Percentiles rank a stretch among this genome's conserved stretches.
These are phyloP conservation scores for Drosophila longiperda DNA, from an alignment of 2,888 invertebrate species.

Conservation along the genomic window DNA sequence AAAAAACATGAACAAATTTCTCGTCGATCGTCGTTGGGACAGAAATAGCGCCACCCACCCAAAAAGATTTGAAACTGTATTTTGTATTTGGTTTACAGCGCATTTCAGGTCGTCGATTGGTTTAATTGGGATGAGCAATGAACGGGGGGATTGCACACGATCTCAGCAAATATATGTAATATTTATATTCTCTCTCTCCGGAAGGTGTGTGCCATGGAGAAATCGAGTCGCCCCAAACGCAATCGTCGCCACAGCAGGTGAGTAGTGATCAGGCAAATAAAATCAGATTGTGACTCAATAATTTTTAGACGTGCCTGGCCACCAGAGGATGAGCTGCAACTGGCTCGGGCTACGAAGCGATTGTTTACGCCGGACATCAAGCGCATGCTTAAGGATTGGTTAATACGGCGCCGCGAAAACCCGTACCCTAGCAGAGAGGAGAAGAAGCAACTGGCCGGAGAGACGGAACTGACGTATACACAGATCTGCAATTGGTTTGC, in stretches of 20 bases:
- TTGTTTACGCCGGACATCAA: slow-evolving; percentile 93
- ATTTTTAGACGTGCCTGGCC: slow-evolving; percentile 83
- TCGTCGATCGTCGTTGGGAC: slow-evolving; percentile 53
- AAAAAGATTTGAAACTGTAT: slow-evolving; percentile 64
- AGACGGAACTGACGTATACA: slow-evolving; percentile 91
- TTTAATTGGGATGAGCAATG: slow-evolving; percentile 62
- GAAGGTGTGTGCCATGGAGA: slow-evolving; percentile 59
- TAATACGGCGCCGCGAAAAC: slow-evolving; percentile 90
- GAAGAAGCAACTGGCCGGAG: slow-evolving; percentile 89
- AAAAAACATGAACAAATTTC: slow-evolving; percentile 74
- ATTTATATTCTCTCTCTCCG: slow-evolving; percentile 5
- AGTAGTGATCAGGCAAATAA: neutral
- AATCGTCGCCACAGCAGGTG: slow-evolving; percentile 90
- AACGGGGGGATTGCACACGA: slow-evolving; percentile 33
- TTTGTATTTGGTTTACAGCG: slow-evolving; percentile 62
- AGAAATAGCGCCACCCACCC: slow-evolving; percentile 76
- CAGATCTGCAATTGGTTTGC: slow-evolving; percentile 93
- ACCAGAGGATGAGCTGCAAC: slow-evolving; percentile 85
- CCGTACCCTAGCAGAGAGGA: slow-evolving; percentile 92
- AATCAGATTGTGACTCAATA: neutral
- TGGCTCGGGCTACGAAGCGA: slow-evolving; percentile 89
- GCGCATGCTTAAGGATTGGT: slow-evolving; percentile 91
- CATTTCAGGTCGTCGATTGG: slow-evolving; percentile 46
- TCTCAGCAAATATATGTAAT: slow-evolving; percentile 22
- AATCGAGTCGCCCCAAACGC: slow-evolving; percentile 87